Evolutionary conservation across 2,888 invertebrate species (phyloP).

Genomic region (Diaphora mendica): DNA sequence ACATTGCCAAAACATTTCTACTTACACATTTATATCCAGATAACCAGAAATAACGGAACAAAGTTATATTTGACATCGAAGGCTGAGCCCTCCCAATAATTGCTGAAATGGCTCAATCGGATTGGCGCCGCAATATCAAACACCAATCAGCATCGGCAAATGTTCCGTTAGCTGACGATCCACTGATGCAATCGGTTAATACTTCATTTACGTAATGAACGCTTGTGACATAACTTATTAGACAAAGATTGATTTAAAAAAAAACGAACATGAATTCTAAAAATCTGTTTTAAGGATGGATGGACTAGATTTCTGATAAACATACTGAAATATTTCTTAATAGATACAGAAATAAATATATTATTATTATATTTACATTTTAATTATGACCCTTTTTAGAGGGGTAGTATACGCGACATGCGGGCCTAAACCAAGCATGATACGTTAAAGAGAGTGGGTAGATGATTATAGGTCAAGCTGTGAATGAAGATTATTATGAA

Average conservation of each 20-base stretch:
- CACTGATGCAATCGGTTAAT: constrained; percentile 18
- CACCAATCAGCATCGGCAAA: constrained; percentile 13
- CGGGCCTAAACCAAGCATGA: too few relatives aligned
- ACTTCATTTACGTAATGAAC: constrained; percentile 13
- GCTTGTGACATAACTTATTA: background rate
- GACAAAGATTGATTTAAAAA: background rate
- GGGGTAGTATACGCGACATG: too few relatives aligned
- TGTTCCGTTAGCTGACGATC: background rate
- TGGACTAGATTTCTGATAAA: too few relatives aligned
- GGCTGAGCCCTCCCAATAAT: background rate
- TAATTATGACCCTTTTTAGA: too few relatives aligned
- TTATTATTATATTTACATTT: too few relatives aligned
- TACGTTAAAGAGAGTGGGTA: too few relatives aligned
- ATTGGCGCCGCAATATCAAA: constrained; percentile 7
- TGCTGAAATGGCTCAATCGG: constrained; percentile 10
- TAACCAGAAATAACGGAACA: background rate
- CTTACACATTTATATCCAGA: background rate
- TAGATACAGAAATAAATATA: too few relatives aligned
- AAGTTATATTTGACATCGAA: background rate
- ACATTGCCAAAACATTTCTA: background rate
- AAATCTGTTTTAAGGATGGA: too few relatives aligned
- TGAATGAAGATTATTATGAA: too few relatives aligned
- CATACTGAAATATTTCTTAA: too few relatives aligned
- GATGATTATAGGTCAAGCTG: too few relatives aligned
- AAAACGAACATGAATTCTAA: too few relatives aligned